These are phyloP conservation scores for Poecilia gillii DNA, from an alignment of 2,797 vertebrate species.

Conservation along the genomic window DNA sequence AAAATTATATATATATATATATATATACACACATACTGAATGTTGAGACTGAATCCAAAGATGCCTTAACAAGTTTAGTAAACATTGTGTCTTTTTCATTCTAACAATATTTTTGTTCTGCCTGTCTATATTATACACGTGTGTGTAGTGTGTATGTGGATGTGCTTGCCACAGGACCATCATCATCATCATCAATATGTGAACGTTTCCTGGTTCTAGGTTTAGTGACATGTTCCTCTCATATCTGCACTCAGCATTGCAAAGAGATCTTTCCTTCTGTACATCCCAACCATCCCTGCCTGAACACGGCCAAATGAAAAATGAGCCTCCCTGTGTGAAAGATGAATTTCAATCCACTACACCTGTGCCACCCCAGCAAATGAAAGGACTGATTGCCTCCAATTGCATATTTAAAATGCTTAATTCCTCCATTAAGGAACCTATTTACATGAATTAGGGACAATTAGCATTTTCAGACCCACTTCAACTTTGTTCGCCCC, in stretches of 20 bases:
- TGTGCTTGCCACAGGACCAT: neutral
- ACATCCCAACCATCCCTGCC: slow-evolving; percentile 73
- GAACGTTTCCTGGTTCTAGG: slow-evolving; percentile 57
- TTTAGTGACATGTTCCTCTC: slow-evolving; percentile 54
- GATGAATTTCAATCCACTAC: slow-evolving; percentile 85
- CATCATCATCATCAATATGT: neutral
- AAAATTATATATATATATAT: too few species aligned
- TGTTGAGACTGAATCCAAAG: neutral
- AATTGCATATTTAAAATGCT: slow-evolving; percentile 86
- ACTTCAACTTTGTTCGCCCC: slow-evolving; percentile 87
- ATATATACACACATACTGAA: neutral
- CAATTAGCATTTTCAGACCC: slow-evolving; percentile 88
- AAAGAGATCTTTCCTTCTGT: slow-evolving; percentile 61
- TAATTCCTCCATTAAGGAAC: slow-evolving; percentile 87
- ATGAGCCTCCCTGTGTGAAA: slow-evolving; percentile 81
- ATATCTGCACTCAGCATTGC: slow-evolving; percentile 62
- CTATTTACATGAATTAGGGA: slow-evolving; percentile 88
- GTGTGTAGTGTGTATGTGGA: neutral
- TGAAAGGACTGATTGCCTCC: slow-evolving; percentile 85
- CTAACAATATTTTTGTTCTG: too few species aligned
- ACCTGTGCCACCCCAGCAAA: slow-evolving; percentile 84
- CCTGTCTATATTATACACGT: neutral
- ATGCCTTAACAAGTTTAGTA: too few species aligned
- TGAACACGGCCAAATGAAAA: slow-evolving; percentile 83
- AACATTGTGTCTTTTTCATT: too few species aligned